These are phyloP conservation scores for Blastobasis lacticolella DNA, from an alignment of 2,888 invertebrate genomes.

Conservation along the genomic window DNA sequence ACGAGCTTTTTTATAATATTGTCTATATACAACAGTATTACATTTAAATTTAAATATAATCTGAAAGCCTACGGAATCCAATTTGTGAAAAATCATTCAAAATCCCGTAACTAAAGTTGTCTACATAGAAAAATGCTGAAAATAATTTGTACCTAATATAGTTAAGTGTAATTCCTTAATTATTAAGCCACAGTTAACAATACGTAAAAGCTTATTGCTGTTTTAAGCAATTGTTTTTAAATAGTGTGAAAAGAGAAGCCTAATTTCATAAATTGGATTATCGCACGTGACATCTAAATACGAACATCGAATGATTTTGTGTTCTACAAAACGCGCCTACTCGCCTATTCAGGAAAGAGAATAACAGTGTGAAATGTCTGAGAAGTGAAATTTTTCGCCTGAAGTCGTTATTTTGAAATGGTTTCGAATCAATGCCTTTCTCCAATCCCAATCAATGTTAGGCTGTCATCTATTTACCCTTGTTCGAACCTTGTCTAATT, in stretches of 20 bases:
- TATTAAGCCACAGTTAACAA: constrained; percentile 25
- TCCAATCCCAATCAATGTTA: too few species aligned
- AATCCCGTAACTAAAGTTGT: constrained; percentile 16
- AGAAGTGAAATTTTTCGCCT: too few species aligned
- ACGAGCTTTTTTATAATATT: constrained; percentile 62
- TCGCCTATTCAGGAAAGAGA: too few species aligned
- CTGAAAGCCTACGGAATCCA: constrained; percentile 27
- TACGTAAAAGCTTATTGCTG: constrained; percentile 46
- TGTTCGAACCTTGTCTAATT: constrained; percentile 8
- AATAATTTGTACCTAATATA: constrained; percentile 33
- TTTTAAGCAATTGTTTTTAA: constrained; percentile 50
- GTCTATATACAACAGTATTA: constrained; percentile 38
- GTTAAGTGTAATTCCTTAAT: constrained; percentile 31
- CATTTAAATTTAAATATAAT: constrained; percentile 33
- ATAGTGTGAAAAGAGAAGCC: constrained; percentile 16
- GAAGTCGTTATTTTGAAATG: too few species aligned
- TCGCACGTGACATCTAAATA: constrained; percentile 23
- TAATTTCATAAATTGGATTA: constrained; percentile 48
- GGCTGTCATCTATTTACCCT: background rate
- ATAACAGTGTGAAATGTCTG: too few species aligned
- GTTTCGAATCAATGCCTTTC: too few species aligned
- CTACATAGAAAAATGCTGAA: constrained; percentile 27
- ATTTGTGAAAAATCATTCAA: constrained; percentile 35
- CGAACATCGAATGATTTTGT: constrained; percentile 37
- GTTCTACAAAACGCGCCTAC: constrained; percentile 1